Evolutionary conservation across 2,113 vertebrate species (phyloP), one percentile per base, ranked within the genome.

Genomic region (Nansenia antarctica): DNA sequence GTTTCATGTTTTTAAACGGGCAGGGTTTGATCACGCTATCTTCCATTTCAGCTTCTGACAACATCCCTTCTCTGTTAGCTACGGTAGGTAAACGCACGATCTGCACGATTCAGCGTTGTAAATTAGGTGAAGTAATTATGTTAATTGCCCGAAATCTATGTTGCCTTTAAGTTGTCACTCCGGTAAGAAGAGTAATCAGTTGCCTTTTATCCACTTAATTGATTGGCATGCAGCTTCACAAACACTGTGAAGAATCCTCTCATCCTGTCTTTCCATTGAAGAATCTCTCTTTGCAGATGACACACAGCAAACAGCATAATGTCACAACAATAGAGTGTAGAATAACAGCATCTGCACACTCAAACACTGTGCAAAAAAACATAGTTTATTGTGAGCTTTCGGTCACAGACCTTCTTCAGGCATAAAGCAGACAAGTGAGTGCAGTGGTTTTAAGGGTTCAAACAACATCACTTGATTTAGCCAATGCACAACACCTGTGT

Each of bases 81-180:
- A 1, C 26, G 18, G 24, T 74, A 15, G 27, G 39, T 15, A 14
- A 73, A 69, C 73, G 69, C 79, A 49, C 58, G 9, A 47, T 83
- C 77, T 77, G 78, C 82, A 74, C n/a, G n/a, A 31, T 60, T 69
- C 77, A 39, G 59, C 70, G 54, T 58, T 80, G 76, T 83, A 82
- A 84, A 88, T 87, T 63, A 80, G 82, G 88, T 67, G 20, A 81
- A 84, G 64, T 73, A 77, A 91, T 90, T 84, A 86, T 67, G 59
- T 26, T 87, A 89, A 87, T 75, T 87, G 79, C 63, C 70, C 70
- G 67, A 83, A 84, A 84, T 87, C 82, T 85, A 74, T 84, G 78
- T 83, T 62, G 72, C 78, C 66, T 75, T 87, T 78, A 85, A 76
- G 78, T 81, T 79, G 79, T 72, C 77, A 79, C 76, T 84, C 70